phyloP scores from a whole-genome alignment of 2,113 vertebrate genomes.

The Megaptera novaeangliae region DNA sequence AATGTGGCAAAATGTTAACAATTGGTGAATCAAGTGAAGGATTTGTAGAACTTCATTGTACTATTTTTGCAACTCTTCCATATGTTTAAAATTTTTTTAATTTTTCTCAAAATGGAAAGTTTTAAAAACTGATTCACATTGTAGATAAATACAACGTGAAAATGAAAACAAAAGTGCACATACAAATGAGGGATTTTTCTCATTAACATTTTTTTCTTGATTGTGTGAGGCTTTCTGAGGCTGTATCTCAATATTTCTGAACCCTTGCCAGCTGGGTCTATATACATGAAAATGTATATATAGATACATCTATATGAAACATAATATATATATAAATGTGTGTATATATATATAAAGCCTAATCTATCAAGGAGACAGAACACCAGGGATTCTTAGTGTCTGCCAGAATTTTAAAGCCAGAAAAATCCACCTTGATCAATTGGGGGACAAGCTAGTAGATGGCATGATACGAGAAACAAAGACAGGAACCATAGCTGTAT shows the following conservation, averaged over 20 bases:
- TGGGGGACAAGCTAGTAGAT: neutral
- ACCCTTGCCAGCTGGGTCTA: neutral
- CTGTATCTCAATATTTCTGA: neutral
- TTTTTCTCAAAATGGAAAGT: neutral
- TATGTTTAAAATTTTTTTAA: neutral
- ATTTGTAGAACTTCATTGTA: neutral
- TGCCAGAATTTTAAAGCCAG: neutral
- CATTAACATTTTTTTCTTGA: neutral
- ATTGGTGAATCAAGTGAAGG: neutral
- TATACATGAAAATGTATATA: neutral
- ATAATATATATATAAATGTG: neutral
- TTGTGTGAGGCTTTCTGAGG: constrained; percentile 15
- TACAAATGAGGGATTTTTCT: neutral
- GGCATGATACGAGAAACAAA: neutral
- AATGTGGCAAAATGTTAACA: neutral
- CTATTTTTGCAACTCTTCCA: neutral
- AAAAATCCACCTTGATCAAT: neutral
- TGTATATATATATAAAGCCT: neutral
- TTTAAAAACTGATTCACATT: neutral
- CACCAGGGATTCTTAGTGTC: neutral
- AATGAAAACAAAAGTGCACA: neutral
- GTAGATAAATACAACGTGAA: neutral
- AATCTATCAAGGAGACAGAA: neutral
- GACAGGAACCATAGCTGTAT: neutral
- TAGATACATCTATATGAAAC: neutral